Evolutionary conservation across 2,113 vertebrate genomes (phyloP).

Genomic region (Sisor rabdophorus): DNA sequence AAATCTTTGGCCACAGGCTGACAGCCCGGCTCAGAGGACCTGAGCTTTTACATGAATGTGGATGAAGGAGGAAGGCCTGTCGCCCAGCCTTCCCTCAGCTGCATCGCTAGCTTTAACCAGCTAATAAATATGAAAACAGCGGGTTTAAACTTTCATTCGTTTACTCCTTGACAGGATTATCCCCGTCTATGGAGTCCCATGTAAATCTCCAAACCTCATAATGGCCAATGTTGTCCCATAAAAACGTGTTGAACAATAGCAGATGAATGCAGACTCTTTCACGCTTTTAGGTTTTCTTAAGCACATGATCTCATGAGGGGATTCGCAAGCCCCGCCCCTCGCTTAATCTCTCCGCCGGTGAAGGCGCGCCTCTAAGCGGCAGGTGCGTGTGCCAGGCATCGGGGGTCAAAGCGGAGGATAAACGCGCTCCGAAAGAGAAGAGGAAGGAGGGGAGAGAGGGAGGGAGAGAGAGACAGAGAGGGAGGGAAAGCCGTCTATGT

Average conservation of each 20-base stretch:
- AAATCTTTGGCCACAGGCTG: neutral
- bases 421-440: constrained; percentile 11
- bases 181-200: constrained; percentile 83
- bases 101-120: constrained; percentile 72
- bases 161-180: constrained; percentile 80
- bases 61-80: constrained; percentile 35
- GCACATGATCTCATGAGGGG: constrained; percentile 77
- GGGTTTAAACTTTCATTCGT: constrained; percentile 79
- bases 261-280: constrained; percentile 68
- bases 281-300: constrained; percentile 78
- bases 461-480: constrained; percentile 36
- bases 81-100: constrained; percentile 67
- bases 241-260: constrained; percentile 80
- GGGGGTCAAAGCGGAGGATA: constrained; percentile 57
- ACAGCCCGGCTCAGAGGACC: constrained; percentile 1
- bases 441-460: constrained; percentile 19
- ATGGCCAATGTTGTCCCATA: constrained; percentile 84
- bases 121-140: constrained; percentile 85
- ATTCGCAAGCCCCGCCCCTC: constrained; percentile 73
- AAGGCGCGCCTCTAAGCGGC: constrained; percentile 74
- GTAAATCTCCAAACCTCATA: constrained; percentile 86
- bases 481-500: constrained; percentile 61
- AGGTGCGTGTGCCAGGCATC: constrained; percentile 72
- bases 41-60: neutral
- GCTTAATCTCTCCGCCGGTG: constrained; percentile 86